phyloP scores from a whole-genome alignment of 2,888 invertebrate genomes.

The Metacarcinus magister region DNA sequence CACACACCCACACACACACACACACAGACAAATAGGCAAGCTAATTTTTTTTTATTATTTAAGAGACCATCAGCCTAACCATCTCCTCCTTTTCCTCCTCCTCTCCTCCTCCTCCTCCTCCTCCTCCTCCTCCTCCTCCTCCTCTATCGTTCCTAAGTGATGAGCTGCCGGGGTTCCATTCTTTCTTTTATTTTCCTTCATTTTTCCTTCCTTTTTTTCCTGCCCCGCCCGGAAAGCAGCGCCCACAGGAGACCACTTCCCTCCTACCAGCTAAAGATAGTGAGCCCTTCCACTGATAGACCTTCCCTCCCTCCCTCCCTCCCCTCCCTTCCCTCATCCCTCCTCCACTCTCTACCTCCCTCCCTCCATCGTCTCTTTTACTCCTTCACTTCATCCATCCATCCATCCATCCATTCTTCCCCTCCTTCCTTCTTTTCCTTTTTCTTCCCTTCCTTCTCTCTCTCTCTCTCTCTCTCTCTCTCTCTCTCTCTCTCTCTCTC shows the following conservation, averaged over 20 bases:
- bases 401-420: too few relatives aligned
- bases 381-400: neutral
- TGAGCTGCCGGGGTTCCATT: neutral
- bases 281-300: neutral
- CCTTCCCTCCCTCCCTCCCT: neutral
- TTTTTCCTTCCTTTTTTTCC: neutral
- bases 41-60: neutral
- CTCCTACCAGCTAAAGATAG: neutral
- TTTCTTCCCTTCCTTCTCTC: too few relatives aligned
- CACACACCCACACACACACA: neutral
- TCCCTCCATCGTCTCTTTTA: neutral
- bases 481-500: too few relatives aligned
- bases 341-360: neutral
- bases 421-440: too few relatives aligned
- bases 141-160: slow-evolving; percentile 1
- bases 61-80: neutral
- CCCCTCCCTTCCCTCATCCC: neutral
- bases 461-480: too few relatives aligned
- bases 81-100: neutral
- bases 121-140: slow-evolving; percentile 26
- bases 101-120: slow-evolving; percentile 26
- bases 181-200: slow-evolving; percentile 11
- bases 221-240: neutral
- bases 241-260: slow-evolving; percentile 3
- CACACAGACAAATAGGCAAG: neutral